phyloP scores from a whole-genome alignment of 2,888 invertebrate species.

The Notodonta ziczac region DNA sequence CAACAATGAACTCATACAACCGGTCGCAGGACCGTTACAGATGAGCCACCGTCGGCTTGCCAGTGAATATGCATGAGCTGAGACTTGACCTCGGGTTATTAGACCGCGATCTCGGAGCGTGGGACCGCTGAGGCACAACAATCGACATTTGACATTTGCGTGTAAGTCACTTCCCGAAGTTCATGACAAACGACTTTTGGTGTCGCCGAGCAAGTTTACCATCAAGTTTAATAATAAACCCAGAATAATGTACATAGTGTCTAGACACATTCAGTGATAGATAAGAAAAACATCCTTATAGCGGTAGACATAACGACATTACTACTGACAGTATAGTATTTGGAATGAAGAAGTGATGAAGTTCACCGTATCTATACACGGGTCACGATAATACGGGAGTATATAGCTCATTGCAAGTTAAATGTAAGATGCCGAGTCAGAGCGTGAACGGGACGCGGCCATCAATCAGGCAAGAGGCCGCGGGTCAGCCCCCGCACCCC shows the following conservation, averaged over 20 bases:
- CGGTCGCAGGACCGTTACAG: slow-evolving; percentile 82
- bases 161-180: slow-evolving; percentile 49
- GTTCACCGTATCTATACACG: not conserved
- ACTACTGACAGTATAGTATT: too few species aligned
- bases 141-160: slow-evolving; percentile 69
- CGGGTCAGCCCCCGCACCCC: slow-evolving; percentile 67
- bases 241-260: slow-evolving; percentile 4
- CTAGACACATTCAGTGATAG: not conserved
- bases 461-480: slow-evolving; percentile 72
- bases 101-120: slow-evolving; percentile 73
- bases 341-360: too few species aligned
- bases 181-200: slow-evolving; percentile 31
- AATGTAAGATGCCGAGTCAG: slow-evolving; percentile 60
- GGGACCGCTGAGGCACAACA: slow-evolving; percentile 66
- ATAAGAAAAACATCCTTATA: slow-evolving; percentile 6
- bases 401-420: slow-evolving; percentile 49
- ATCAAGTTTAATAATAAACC: slow-evolving; percentile 1
- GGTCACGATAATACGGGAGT: slow-evolving; percentile 20
- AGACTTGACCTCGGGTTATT: slow-evolving; percentile 81
- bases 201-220: slow-evolving; percentile 8
- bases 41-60: slow-evolving; percentile 70
- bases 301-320: too few species aligned
- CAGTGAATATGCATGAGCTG: slow-evolving; percentile 82
- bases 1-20: slow-evolving; percentile 79
- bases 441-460: slow-evolving; percentile 56